A percentile compares a stretch with the other conserved stretches of the same genome.
phyloP scores from a whole-genome alignment of 2,113 vertebrate genomes.

The Aegotheles bennettii region DNA sequence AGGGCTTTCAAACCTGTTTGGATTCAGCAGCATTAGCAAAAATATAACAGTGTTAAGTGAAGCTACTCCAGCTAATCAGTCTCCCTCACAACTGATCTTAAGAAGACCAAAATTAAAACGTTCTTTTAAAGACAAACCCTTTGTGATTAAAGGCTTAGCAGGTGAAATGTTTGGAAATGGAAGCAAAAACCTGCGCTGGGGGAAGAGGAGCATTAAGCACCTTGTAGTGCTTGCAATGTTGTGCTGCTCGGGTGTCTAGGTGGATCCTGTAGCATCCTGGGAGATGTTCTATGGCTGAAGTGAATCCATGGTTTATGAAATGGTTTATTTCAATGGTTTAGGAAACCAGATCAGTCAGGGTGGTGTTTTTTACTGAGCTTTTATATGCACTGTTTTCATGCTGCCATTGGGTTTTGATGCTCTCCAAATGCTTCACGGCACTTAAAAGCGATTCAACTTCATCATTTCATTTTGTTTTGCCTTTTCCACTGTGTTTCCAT shows the following conservation, averaged over 20 bases:
- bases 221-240: not conserved
- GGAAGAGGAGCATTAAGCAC: not conserved
- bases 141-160: not conserved
- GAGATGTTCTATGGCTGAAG: too few relatives aligned
- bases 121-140: not conserved
- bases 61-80: not conserved
- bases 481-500: not conserved
- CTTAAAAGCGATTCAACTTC: too few relatives aligned
- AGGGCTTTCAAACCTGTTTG: not conserved
- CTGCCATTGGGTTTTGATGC: too few relatives aligned
- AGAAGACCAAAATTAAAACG: not conserved
- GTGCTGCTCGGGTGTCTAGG: too few relatives aligned
- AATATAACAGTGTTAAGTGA: not conserved
- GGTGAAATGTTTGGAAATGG: not conserved
- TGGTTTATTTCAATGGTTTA: too few relatives aligned
- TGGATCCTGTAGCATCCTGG: not conserved
- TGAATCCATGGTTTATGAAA: too few relatives aligned
- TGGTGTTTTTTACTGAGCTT: too few relatives aligned
- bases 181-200: not conserved
- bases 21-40: conserved; percentile 7
- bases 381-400: too few relatives aligned
- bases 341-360: too few relatives aligned
- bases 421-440: too few relatives aligned
- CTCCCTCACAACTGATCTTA: not conserved
- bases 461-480: not conserved